Percentiles rank a stretch among this genome's conserved stretches.
Evolutionary conservation across 2,888 invertebrate genomes (phyloP).

Genomic region (Cataglyphis livida): DNA sequence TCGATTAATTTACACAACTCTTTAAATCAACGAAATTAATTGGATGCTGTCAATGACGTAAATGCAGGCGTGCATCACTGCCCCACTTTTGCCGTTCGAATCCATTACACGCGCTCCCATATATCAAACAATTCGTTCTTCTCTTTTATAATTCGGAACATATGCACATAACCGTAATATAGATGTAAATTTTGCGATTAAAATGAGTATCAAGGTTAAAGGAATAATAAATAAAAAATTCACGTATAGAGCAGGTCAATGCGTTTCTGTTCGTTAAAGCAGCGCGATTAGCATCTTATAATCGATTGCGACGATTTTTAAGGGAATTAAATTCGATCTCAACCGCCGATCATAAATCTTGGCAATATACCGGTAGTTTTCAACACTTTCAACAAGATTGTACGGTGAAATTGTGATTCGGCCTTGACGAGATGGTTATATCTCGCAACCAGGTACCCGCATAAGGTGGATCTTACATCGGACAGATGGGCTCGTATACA

Average conservation of each 20-base stretch:
- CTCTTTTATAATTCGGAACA: constrained; percentile 36
- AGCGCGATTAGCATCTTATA: constrained; percentile 52
- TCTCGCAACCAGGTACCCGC: constrained; percentile 43
- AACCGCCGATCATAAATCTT: constrained; percentile 58
- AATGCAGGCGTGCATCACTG: constrained; percentile 34
- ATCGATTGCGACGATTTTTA: constrained; percentile 50
- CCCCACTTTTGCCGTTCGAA: constrained; percentile 45
- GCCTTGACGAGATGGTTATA: constrained; percentile 60
- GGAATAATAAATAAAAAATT: constrained; percentile 18
- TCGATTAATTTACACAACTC: constrained; percentile 28
- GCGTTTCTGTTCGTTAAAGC: constrained; percentile 37
- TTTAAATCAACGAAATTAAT: constrained; percentile 49
- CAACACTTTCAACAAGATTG: constrained; percentile 50
- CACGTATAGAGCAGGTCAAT: constrained; percentile 20
- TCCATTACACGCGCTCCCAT: constrained; percentile 32
- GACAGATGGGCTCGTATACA: constrained; percentile 59
- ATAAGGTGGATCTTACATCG: constrained; percentile 57
- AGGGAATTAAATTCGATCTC: constrained; percentile 51
- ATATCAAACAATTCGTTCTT: constrained; percentile 19
- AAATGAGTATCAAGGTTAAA: constrained; percentile 34
- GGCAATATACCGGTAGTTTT: constrained; percentile 56
- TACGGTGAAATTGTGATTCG: constrained; percentile 53
- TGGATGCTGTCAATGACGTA: constrained; percentile 39
- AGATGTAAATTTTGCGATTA: constrained; percentile 44
- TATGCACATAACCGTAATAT: constrained; percentile 45